A percentile compares a stretch with the other conserved stretches of the same genome.
Conservation (phyloP, 2,797 vertebrate genomes). For the Erpetoichthys calabaricus region DNA sequence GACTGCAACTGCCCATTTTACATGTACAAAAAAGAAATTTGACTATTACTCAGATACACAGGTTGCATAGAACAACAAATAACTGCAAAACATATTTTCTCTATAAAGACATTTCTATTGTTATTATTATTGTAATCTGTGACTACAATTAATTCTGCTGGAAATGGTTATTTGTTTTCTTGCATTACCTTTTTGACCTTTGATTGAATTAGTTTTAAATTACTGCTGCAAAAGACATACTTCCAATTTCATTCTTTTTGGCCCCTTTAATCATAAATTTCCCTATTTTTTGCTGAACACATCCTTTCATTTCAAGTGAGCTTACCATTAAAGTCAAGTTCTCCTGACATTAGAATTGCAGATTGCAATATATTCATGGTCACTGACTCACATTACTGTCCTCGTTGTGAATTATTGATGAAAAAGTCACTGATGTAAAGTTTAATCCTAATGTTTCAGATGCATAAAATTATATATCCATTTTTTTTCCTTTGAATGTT, state of each 20-base stretch:
- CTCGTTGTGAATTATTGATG: conserved; percentile 31
- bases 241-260: conserved; percentile 18
- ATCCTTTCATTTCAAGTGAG: conserved; percentile 13
- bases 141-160: no score
- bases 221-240: neutral
- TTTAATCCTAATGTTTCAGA: conserved; percentile 6
- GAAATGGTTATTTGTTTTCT: no score
- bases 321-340: conserved; percentile 16
- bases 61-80: no score
- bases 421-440: conserved; percentile 18
- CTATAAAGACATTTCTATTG: no score
- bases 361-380: conserved; percentile 19
- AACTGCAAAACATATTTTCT: no score
- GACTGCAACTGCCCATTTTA: no score
- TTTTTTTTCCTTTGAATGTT: conserved; percentile 22
- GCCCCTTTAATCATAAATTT: conserved; percentile 22
- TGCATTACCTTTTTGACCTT: no score
- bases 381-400: conserved; percentile 20
- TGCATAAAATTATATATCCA: conserved; percentile 9
- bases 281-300: conserved; percentile 22
- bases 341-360: conserved; percentile 29
- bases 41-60: no score
- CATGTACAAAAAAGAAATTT: no score
- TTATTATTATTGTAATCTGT: no score
- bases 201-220: no score